Evolutionary conservation across 2,797 vertebrate genomes (phyloP).

Genomic region (Macropus fuliginosus): DNA sequence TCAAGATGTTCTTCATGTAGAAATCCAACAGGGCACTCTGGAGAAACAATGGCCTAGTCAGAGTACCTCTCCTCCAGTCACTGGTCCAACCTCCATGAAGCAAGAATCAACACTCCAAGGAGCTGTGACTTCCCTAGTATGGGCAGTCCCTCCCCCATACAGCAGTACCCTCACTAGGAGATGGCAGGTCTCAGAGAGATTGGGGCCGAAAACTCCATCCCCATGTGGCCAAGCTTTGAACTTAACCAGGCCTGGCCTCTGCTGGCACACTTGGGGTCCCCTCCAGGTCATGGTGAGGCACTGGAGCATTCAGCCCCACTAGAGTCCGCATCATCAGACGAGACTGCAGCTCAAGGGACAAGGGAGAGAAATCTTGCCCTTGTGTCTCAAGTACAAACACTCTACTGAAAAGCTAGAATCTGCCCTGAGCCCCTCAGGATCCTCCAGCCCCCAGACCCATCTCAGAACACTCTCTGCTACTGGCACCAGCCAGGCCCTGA

Average conservation of each 20-base stretch:
- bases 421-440: background rate
- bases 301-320: background rate
- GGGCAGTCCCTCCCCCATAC: background rate
- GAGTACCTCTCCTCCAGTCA: background rate
- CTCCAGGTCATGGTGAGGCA: background rate
- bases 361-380: background rate
- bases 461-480: background rate
- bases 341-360: conserved; percentile 15
- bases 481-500: background rate
- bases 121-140: background rate
- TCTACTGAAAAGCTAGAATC: background rate
- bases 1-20: conserved; percentile 94
- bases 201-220: background rate
- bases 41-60: conserved; percentile 49
- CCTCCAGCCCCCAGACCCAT: background rate
- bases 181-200: background rate
- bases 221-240: background rate
- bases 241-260: background rate
- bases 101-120: background rate
- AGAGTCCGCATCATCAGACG: background rate
- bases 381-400: background rate
- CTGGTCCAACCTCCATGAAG: conserved; percentile 26
- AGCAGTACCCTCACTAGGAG: background rate
- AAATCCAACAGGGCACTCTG: conserved; percentile 94
- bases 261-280: background rate